These are phyloP conservation scores for Siniperca scherzeri DNA, from an alignment of 2,797 vertebrate species.

Conservation along the genomic window DNA sequence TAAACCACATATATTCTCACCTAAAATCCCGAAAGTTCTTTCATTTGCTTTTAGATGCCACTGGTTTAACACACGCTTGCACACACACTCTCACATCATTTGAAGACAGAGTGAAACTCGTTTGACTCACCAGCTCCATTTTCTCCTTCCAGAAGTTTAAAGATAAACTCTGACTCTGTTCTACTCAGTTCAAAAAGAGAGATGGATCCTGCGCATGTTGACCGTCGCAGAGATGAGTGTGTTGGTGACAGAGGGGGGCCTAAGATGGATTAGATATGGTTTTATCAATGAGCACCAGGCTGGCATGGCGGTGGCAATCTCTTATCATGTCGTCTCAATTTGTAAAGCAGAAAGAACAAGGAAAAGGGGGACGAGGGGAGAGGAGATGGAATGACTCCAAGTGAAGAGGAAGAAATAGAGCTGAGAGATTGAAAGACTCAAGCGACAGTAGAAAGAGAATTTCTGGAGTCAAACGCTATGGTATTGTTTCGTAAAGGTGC, in stretches of 20 bases:
- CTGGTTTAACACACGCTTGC: constrained; percentile 20
- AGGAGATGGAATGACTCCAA: constrained; percentile 57
- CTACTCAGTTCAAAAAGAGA: constrained; percentile 79
- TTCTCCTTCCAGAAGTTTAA: constrained; percentile 77
- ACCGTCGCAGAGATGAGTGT: constrained; percentile 84
- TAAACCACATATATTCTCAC: not conserved
- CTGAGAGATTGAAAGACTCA: constrained; percentile 52
- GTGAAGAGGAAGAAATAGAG: constrained; percentile 52
- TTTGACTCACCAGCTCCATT: constrained; percentile 61
- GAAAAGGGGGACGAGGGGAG: constrained; percentile 63
- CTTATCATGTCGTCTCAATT: constrained; percentile 87
- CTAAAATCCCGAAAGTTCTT: constrained; percentile 15
- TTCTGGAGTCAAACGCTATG: constrained; percentile 50
- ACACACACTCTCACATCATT: constrained; percentile 33
- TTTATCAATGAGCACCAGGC: constrained; percentile 89
- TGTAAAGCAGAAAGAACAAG: constrained; percentile 86
- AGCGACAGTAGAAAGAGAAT: constrained; percentile 45
- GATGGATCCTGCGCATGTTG: constrained; percentile 83
- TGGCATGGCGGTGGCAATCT: constrained; percentile 81
- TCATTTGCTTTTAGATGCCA: constrained; percentile 38
- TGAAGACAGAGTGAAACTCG: constrained; percentile 49
- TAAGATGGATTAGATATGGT: constrained; percentile 87
- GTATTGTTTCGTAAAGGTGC: constrained; percentile 76
- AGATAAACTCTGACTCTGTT: constrained; percentile 81
- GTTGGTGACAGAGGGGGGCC: constrained; percentile 78